Evolutionary conservation across 2,888 invertebrate species (phyloP).

Genomic region (Andrena bucephala): DNA sequence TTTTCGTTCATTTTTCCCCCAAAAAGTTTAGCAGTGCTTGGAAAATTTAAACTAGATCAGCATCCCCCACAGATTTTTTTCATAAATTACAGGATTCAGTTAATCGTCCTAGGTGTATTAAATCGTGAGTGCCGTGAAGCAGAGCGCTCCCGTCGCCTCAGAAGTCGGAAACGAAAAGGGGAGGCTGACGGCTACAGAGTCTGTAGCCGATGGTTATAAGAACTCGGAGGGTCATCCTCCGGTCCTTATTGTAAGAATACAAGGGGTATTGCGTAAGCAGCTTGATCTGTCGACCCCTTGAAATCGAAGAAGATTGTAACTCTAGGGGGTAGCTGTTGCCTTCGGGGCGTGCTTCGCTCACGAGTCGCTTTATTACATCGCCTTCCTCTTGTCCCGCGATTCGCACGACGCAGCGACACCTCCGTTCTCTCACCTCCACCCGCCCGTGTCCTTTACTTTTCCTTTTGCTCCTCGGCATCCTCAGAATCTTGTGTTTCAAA

Average conservation of each 20-base stretch:
- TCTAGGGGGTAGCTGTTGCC: constrained; percentile 61
- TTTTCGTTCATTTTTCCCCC: too few species aligned
- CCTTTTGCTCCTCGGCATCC: constrained; percentile 65
- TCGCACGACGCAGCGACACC: constrained; percentile 61
- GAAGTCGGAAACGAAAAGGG: not conserved
- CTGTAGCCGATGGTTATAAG: constrained; percentile 43
- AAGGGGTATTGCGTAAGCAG: constrained; percentile 66
- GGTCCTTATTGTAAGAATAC: constrained; percentile 60
- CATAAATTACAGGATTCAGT: too few species aligned
- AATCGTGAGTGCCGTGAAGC: too few species aligned
- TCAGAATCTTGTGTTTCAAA: constrained; percentile 66
- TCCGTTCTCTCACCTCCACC: constrained; percentile 20
- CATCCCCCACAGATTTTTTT: too few species aligned
- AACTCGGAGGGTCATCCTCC: constrained; percentile 42
- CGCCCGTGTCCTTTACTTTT: constrained; percentile 34
- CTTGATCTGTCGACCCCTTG: constrained; percentile 72
- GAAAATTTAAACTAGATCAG: too few species aligned
- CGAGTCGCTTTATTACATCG: constrained; percentile 73
- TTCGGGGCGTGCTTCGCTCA: constrained; percentile 70
- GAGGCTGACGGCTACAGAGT: not conserved
- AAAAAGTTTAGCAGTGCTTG: too few species aligned
- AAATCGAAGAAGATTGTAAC: constrained; percentile 74
- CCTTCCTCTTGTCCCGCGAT: constrained; percentile 55
- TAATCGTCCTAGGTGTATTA: too few species aligned
- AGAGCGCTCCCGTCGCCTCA: too few species aligned